Evolutionary conservation across 2,888 invertebrate species (phyloP), one percentile per base, ranked within the genome.

Genomic region (Ophion ventricosus): DNA sequence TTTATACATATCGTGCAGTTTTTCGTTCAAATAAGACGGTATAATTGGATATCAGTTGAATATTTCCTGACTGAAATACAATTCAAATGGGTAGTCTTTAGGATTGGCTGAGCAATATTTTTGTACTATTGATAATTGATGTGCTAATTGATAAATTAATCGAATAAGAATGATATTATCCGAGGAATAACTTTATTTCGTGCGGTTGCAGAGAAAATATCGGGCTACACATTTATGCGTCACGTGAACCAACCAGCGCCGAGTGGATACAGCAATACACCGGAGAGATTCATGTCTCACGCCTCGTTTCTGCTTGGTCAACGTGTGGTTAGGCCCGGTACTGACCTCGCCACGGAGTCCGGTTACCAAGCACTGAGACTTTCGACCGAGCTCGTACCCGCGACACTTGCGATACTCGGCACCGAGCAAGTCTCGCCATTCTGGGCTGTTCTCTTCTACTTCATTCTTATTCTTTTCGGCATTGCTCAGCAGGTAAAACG

Each of bases 381-480:
- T 80, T 96, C 97, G 14, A 98, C 97, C n/a, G 98, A 98, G 93
- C 93, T 98, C n/a, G 96, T 98, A 86, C 98, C 98, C 0, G 97
- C 98, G 0, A 97, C 97, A 0, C 94, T 98, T 40, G 97, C 97
- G 0, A 94, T 97, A 29, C 93, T 97, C 78, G 97, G 97, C 0
- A 95, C 96, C 63, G 95, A 96, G 80, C 95, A 96, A 91, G 94
- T 98, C 5, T 97, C 98, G 0, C 97, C 98, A 74, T 96, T 97
- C 87, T 98, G 98, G 98, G 96, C 97, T 0, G 96, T 97, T 11
- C 95, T 98, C 69, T 97, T 98, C 91, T 98, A 97, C 93, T 96
- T 97, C 91, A 96, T 96, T 87, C 95, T 98, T 82, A 97, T 98
- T 86, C 94, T 97, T 90, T 97, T 98, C 91, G 98, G 98, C 0